Evolutionary conservation across 2,797 vertebrate species (phyloP), one percentile per base, ranked within the genome.

Genomic region (Coluber constrictor): DNA sequence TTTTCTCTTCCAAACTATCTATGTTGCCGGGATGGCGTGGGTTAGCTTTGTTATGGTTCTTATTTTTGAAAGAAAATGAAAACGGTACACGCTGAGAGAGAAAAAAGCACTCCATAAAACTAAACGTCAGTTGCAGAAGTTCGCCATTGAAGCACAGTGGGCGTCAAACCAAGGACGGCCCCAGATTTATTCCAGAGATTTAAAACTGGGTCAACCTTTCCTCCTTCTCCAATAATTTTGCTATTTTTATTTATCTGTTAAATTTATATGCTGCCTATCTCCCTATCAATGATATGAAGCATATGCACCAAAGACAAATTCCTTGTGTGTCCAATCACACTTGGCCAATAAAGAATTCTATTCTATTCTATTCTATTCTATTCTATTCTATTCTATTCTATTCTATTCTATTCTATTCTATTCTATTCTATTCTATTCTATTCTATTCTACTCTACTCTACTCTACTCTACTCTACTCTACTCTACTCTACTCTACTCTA

Each of bases 1-100:
- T 94, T 95, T 95, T 94, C 95, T 95, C 96, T 95, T 95, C 95
- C 92, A 63, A 96, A 96, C 32, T 70, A 94, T 95, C 20, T 66
- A 3, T 86, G 90, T 15, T 23, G 51, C 4, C 5, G 7, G 27
- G 29, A n/a, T 5, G 61, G 66, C 4, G 29, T 13, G 37, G 18
- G 15, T 20, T 55, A 18, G 29, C 47, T 90, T 90, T 60, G 20
- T 83, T 83, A 43, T 11, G 5, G 1, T 47, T 23, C 3, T 83
- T 47, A 23, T 79, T 70, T 32, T 18, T 18, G 8, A 37, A 37
- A 37, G 66, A 83, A 94, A 92, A 87, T 51, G 47, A 54, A 95
- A 93, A 94, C 94, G 95, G 9, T 59, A 6, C 20, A 55, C 4
- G 66, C 90, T 93, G 89, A 95, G 93, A 59, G 88, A 92, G 90